Conservation (phyloP, 2,797 vertebrate species). For the Tarsius wallacei region DNA sequence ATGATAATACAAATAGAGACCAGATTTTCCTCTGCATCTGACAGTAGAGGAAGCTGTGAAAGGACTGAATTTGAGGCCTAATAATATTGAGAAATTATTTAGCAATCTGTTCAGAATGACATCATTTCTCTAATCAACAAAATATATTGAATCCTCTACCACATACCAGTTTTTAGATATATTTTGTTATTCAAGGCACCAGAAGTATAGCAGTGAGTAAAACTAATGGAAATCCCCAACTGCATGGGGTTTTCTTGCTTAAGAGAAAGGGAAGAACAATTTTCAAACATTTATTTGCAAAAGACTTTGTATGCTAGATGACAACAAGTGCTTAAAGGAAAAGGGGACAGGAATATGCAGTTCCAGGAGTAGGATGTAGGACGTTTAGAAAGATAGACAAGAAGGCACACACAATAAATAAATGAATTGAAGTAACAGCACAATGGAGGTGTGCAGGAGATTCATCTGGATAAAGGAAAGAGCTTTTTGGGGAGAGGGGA, state of each 20-base stretch:
- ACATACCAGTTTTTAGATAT: not conserved
- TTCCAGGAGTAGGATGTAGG: rapidly evolving
- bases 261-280: not conserved
- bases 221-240: not conserved
- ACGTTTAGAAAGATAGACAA: not conserved
- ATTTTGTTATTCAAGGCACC: not conserved
- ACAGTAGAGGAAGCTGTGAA: not conserved
- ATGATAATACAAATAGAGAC: not conserved
- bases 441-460: no score
- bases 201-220: not conserved
- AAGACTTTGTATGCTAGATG: not conserved
- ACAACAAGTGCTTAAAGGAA: not conserved
- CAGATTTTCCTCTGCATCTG: not conserved
- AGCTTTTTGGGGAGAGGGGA: not conserved
- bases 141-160: not conserved
- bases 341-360: not conserved
- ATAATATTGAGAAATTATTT: not conserved
- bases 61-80: not conserved
- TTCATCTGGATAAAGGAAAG: not conserved
- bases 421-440: not conserved
- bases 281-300: not conserved
- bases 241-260: not conserved
- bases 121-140: not conserved
- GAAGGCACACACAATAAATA: not conserved
- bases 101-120: not conserved